phyloP scores from a whole-genome alignment of 2,113 vertebrate genomes.

The Oncorhynchus masou region DNA sequence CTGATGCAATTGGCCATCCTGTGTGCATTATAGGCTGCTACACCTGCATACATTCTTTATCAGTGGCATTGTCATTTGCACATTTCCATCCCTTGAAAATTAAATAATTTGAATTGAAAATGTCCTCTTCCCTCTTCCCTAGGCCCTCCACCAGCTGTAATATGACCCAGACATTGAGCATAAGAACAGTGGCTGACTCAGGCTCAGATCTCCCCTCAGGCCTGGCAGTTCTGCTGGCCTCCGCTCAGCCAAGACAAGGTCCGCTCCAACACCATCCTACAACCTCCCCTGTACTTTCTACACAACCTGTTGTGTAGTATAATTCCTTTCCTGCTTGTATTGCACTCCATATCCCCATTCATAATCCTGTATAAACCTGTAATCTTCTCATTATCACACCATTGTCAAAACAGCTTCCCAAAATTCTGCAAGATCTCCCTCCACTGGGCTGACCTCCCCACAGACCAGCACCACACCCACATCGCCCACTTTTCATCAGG shows the following conservation, averaged over 20 bases:
- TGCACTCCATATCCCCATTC: background rate
- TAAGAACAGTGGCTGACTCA: constrained; percentile 95
- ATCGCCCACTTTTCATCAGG: constrained; percentile 87
- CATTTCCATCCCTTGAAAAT: background rate
- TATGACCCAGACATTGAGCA: constrained; percentile 94
- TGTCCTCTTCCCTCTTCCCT: background rate
- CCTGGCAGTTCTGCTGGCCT: constrained; percentile 97
- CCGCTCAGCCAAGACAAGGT: constrained; percentile 87
- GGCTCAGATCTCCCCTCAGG: constrained; percentile 90
- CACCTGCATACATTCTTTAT: background rate
- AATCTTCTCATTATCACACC: background rate
- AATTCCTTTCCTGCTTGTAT: background rate
- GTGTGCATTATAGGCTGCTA: background rate
- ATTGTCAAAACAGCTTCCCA: constrained; percentile 75
- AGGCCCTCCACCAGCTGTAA: constrained; percentile 97
- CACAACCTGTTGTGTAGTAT: background rate
- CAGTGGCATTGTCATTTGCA: background rate
- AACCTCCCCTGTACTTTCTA: background rate
- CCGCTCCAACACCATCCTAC: background rate
- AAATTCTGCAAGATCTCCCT: constrained; percentile 96
- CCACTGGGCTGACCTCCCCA: constrained; percentile 88
- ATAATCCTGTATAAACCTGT: too few species aligned
- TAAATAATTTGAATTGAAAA: background rate
- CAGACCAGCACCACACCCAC: constrained; percentile 86
- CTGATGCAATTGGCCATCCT: constrained; percentile 21